These are phyloP conservation scores for Glaucidium brasilianum DNA, from an alignment of 2,113 vertebrate species.

Conservation along the genomic window DNA sequence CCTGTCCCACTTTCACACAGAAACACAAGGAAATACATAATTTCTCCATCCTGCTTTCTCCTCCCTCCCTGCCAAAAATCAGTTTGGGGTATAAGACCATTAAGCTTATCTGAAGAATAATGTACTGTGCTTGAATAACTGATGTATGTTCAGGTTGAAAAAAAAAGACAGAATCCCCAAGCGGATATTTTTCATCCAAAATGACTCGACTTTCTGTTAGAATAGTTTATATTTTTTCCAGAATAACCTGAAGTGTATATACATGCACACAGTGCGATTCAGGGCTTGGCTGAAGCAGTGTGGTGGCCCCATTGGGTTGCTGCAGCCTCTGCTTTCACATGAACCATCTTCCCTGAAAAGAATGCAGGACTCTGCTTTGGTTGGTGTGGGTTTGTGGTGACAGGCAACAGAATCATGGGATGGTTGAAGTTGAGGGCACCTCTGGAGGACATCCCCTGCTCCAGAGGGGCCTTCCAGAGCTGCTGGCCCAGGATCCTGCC, in stretches of 20 bases:
- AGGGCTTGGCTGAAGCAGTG: background rate
- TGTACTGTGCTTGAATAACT: background rate
- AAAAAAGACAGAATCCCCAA: background rate
- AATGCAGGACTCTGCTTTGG: background rate
- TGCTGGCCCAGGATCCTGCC: no score
- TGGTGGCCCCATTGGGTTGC: fast-evolving
- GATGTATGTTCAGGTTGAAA: background rate
- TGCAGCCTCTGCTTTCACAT: background rate
- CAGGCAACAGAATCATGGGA: background rate
- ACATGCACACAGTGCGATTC: fast-evolving
- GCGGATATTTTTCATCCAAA: background rate
- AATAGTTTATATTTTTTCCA: background rate
- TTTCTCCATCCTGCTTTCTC: background rate
- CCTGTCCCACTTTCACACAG: background rate
- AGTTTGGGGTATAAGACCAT: background rate
- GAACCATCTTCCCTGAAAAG: background rate
- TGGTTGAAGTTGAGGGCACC: background rate
- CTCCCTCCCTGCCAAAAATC: background rate
- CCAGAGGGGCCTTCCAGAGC: background rate
- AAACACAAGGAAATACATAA: background rate
- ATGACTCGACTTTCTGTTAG: background rate
- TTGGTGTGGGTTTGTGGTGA: background rate
- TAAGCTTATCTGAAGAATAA: background rate
- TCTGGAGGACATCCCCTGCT: background rate
- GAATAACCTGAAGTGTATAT: background rate